Percentiles rank a stretch among this genome's conserved stretches.
Conservation (phyloP, 92 coral and sea anemone genomes). For the Bergia puertoricense region DNA sequence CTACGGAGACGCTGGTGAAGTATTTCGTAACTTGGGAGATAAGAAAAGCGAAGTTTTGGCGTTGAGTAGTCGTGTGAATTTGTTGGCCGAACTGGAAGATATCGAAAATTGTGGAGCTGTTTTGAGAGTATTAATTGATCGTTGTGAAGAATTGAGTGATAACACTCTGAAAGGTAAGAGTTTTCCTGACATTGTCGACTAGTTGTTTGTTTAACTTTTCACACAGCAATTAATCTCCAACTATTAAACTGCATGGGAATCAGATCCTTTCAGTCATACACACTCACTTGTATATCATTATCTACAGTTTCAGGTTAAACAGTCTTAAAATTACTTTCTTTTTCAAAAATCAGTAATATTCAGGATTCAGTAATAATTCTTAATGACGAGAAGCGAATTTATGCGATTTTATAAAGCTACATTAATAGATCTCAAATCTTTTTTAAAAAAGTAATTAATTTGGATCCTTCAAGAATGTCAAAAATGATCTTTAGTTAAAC, state of each 20-base stretch:
- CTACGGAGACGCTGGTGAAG: constrained; percentile 66
- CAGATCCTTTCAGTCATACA: too few relatives aligned
- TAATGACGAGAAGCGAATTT: neutral
- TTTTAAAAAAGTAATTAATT: too few relatives aligned
- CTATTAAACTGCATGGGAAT: too few relatives aligned
- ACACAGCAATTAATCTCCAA: neutral
- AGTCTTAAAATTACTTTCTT: too few relatives aligned
- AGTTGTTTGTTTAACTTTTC: constrained; percentile 16
- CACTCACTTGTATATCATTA: too few relatives aligned
- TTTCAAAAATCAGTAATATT: too few relatives aligned
- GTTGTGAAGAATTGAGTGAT: constrained; percentile 74
- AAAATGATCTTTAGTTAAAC: neutral
- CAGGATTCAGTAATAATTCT: neutral
- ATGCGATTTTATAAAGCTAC: neutral
- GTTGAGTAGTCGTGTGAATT: constrained; percentile 78
- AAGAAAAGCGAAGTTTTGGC: constrained; percentile 75
- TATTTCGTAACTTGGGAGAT: constrained; percentile 68
- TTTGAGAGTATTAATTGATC: constrained; percentile 72
- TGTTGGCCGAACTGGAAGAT: constrained; percentile 83
- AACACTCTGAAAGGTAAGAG: constrained; percentile 77
- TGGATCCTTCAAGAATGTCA: neutral
- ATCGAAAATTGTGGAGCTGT: constrained; percentile 74
- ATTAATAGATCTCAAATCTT: neutral
- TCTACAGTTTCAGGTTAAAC: neutral
- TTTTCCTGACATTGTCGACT: neutral